Conservation (phyloP, 2,888 invertebrate species). For the Thera obeliscata region DNA sequence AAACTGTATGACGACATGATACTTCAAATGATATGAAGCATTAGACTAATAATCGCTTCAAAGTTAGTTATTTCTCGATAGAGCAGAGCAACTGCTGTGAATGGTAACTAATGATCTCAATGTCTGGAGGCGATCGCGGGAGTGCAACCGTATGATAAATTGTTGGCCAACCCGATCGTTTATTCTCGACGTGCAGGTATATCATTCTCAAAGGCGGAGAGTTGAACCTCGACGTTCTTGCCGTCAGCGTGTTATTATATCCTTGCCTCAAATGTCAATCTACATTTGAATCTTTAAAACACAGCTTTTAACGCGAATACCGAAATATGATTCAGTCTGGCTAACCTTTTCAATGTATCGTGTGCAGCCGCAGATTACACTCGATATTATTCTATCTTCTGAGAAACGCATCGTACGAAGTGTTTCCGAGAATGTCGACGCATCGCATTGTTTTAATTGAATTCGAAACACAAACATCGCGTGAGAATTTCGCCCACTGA, state of each 20-base stretch:
- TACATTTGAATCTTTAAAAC: conserved; percentile 31
- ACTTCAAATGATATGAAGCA: conserved; percentile 29
- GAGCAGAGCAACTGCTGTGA: conserved; percentile 70
- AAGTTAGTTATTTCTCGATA: conserved; percentile 64
- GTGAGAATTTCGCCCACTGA: conserved; percentile 67
- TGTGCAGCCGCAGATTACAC: conserved; percentile 19
- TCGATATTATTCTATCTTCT: conserved; percentile 20
- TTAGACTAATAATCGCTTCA: conserved; percentile 51
- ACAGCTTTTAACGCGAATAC: conserved; percentile 10
- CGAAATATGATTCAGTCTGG: conserved; percentile 16
- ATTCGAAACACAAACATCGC: conserved; percentile 60
- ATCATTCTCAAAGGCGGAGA: conserved; percentile 48
- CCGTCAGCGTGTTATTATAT: conserved; percentile 43
- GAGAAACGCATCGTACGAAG: conserved; percentile 25
- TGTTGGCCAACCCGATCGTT: conserved; percentile 61
- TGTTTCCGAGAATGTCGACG: conserved; percentile 51
- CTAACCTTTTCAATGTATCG: conserved; percentile 21
- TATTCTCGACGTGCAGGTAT: conserved; percentile 58
- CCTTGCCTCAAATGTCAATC: conserved; percentile 40
- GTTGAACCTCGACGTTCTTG: conserved; percentile 41
- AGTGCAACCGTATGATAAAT: conserved; percentile 66
- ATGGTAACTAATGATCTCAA: conserved; percentile 69
- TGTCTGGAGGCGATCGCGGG: conserved; percentile 61
- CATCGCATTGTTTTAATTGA: conserved; percentile 57
- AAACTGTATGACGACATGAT: conserved; percentile 34